Evolutionary conservation across 2,888 invertebrate genomes (phyloP).

Genomic region (Trypoxylon attenuatum): DNA sequence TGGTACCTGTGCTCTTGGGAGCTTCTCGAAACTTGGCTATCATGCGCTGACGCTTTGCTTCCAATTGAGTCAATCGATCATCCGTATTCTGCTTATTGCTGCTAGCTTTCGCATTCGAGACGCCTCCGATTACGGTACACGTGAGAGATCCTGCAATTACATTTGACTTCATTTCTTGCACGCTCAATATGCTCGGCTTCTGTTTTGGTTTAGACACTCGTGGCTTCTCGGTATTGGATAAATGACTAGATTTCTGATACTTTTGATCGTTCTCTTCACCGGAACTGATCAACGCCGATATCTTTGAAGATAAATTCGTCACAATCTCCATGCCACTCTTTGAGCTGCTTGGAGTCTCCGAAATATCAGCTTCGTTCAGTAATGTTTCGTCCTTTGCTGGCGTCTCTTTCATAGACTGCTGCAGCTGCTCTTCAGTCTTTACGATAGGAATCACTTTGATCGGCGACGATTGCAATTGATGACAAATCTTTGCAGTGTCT

Average conservation of each 20-base stretch:
- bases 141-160: background rate
- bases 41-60: conserved; percentile 64
- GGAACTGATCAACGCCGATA: conserved; percentile 64
- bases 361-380: conserved; percentile 63
- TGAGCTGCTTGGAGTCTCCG: conserved; percentile 69
- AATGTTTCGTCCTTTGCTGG: conserved; percentile 66
- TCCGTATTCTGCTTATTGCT: conserved; percentile 8
- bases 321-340: conserved; percentile 63
- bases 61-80: conserved; percentile 54
- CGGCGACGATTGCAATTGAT: conserved; percentile 53
- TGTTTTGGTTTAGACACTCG: conserved; percentile 14
- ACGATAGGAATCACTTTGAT: conserved; percentile 59
- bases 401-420: conserved; percentile 55
- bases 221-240: conserved; percentile 6
- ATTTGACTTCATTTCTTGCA: conserved; percentile 12
- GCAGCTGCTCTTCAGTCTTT: conserved; percentile 47
- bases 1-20: conserved; percentile 15
- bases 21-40: conserved; percentile 57
- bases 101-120: no score
- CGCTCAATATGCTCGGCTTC: conserved; percentile 20
- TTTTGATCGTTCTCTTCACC: conserved; percentile 35
- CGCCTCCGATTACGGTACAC: no score
- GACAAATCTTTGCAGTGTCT: background rate
- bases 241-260: conserved; percentile 5
- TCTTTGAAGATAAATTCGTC: conserved; percentile 66